These are phyloP conservation scores for Thereva nobilitata DNA, from an alignment of 2,888 invertebrate species.

Conservation along the genomic window DNA sequence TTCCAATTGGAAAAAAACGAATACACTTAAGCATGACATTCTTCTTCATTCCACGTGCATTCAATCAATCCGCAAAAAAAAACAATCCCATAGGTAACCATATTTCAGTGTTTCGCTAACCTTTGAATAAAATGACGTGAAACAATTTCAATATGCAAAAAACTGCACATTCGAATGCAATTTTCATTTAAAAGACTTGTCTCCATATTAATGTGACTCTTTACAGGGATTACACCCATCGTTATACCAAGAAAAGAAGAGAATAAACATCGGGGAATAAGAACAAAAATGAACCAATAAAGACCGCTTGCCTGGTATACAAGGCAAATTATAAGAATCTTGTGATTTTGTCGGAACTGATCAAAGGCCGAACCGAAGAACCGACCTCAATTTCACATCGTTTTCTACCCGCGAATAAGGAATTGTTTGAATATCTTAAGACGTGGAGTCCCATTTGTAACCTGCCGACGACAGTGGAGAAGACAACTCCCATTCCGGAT, in stretches of 20 bases:
- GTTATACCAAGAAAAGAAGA: slow-evolving; percentile 5
- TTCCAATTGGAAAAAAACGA: no score
- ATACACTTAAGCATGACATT: no score
- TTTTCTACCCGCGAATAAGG: slow-evolving; percentile 43
- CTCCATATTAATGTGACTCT: no score
- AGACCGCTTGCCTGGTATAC: slow-evolving; percentile 2
- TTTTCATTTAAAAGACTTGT: no score
- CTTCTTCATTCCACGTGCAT: no score
- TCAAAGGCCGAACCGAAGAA: slow-evolving; percentile 27
- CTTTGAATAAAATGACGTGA: no score
- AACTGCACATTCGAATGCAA: no score
- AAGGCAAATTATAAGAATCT: slow-evolving; percentile 32
- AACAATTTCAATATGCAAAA: no score
- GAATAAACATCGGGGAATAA: slow-evolving; percentile 14
- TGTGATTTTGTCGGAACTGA: slow-evolving; percentile 26
- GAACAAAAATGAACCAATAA: background rate
- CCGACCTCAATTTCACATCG: slow-evolving; percentile 32
- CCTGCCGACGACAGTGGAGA: slow-evolving; percentile 32
- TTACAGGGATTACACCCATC: no score
- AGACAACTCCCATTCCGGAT: slow-evolving; percentile 32
- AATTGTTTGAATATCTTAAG: slow-evolving; percentile 46
- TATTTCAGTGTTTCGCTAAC: no score
- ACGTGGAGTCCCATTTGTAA: slow-evolving; percentile 36
- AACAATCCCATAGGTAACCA: no score
- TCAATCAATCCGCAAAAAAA: no score